Evolutionary conservation across 2,113 vertebrate genomes (phyloP).

Genomic region (Arizona elegans): DNA sequence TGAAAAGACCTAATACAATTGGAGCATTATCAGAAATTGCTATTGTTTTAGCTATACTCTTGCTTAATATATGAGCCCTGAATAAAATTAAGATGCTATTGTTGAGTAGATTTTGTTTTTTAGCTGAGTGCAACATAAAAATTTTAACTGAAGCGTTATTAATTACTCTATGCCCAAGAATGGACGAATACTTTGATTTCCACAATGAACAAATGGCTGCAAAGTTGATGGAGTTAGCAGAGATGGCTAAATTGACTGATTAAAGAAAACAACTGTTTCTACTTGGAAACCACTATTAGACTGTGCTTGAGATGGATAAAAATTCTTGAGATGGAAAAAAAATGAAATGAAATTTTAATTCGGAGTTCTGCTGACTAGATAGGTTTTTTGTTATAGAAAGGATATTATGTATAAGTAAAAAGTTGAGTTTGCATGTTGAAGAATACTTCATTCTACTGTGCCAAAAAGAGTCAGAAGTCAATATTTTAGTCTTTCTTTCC

Average conservation of each 20-base stretch:
- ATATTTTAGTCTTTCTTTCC: neutral
- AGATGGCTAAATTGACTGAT: neutral
- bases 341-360: neutral
- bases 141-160: neutral
- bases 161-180: neutral
- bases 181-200: neutral
- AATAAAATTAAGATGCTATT: neutral
- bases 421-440: neutral
- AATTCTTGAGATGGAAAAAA: no score
- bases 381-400: neutral
- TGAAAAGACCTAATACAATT: neutral
- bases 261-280: neutral
- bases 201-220: neutral
- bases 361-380: neutral
- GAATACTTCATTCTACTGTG: neutral
- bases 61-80: neutral
- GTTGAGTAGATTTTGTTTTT: neutral
- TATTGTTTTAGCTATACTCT: neutral
- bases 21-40: neutral
- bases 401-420: neutral
- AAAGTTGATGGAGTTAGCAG: neutral
- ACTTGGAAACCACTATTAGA: neutral
- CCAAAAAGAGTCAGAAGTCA: neutral
- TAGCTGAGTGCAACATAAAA: neutral
- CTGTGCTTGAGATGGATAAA: neutral